phyloP scores from a whole-genome alignment of 1,140 invertebrate genomes.

The Epicauta chinensis region DNA sequence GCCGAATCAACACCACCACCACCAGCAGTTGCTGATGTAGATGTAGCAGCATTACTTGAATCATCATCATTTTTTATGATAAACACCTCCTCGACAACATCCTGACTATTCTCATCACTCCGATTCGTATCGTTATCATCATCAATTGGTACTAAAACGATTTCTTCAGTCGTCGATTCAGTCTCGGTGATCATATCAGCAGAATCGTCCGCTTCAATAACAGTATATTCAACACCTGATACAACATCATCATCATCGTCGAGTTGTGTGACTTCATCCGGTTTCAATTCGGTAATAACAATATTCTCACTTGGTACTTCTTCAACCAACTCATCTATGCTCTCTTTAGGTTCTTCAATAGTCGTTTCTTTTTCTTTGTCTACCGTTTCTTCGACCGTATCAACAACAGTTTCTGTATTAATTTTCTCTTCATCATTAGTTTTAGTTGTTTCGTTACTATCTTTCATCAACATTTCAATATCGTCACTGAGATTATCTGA shows the following conservation, averaged over 20 bases:
- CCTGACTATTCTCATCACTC: conserved; percentile 2
- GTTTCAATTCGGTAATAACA: conserved; percentile 1
- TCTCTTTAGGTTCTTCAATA: not conserved
- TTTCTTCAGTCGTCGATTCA: conserved; percentile 2
- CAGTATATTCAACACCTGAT: conserved; percentile 8
- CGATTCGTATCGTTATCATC: not conserved
- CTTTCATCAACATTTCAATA: not conserved
- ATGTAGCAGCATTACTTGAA: not conserved
- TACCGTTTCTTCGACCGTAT: too few relatives aligned
- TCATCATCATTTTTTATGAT: conserved; percentile 5
- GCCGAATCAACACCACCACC: not conserved
- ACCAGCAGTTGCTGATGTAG: not conserved
- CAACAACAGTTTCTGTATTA: too few relatives aligned
- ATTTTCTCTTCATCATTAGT: conserved; percentile 4
- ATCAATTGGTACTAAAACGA: conserved; percentile 4
- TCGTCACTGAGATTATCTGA: not conserved
- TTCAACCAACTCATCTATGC: not conserved
- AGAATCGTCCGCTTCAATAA: conserved; percentile 14
- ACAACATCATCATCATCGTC: not conserved
- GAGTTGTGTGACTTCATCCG: not conserved
- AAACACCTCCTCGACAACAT: not conserved
- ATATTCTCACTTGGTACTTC: not conserved
- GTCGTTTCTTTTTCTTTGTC: not conserved
- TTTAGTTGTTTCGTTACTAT: not conserved
- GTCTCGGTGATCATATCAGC: not conserved